These are phyloP conservation scores for Endotricha flammealis DNA, from an alignment of 2,888 invertebrate genomes.

Conservation along the genomic window DNA sequence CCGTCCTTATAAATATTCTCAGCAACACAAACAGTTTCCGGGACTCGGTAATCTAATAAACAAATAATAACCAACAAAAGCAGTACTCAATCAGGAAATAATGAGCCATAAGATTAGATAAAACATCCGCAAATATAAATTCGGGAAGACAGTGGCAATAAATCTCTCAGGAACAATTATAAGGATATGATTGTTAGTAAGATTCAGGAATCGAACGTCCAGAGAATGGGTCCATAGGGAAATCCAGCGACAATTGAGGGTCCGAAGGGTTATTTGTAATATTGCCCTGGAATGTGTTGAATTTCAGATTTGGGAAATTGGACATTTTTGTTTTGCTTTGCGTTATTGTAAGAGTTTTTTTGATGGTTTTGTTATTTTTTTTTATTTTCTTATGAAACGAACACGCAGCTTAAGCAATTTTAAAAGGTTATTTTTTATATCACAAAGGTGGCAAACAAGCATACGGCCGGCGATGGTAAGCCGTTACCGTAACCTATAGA, in stretches of 20 bases:
- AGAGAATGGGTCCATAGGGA: conserved; percentile 59
- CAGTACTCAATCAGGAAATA: conserved; percentile 58
- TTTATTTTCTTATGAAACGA: no score
- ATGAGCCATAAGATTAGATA: conserved; percentile 65
- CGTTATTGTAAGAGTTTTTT: no score
- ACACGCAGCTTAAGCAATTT: no score
- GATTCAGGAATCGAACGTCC: conserved; percentile 37
- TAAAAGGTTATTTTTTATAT: no score
- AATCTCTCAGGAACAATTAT: conserved; percentile 67
- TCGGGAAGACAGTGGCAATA: conserved; percentile 54
- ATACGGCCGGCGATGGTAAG: no score
- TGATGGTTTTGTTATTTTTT: no score
- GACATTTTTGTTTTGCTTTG: neutral
- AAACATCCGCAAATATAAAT: conserved; percentile 48
- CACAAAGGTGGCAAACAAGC: no score
- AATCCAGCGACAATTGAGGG: conserved; percentile 50
- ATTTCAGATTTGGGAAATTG: conserved; percentile 6
- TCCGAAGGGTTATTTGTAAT: conserved; percentile 17
- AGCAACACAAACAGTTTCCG: conserved; percentile 14
- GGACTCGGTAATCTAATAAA: conserved; percentile 43
- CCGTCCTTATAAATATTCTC: conserved; percentile 9
- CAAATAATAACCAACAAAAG: conserved; percentile 52
- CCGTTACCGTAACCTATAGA: no score
- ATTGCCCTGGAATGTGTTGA: neutral
- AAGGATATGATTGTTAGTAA: conserved; percentile 54